These are phyloP conservation scores for Clitarchus hookeri DNA, from an alignment of 2,888 invertebrate species.

Conservation along the genomic window DNA sequence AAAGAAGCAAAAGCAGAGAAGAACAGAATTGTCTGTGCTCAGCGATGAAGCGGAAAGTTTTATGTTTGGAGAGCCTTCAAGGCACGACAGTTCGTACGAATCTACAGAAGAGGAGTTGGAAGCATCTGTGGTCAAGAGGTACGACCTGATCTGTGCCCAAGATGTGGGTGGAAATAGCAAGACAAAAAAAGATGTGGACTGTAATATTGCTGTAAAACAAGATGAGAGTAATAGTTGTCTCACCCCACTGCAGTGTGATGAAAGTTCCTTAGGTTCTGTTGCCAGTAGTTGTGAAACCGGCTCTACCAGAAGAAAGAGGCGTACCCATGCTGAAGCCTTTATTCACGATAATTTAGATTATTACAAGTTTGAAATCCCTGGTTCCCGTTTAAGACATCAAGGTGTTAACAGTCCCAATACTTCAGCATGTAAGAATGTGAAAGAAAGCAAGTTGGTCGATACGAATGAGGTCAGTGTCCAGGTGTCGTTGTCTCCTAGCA, in stretches of 20 bases:
- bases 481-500: conserved; percentile 11
- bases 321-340: conserved; percentile 63
- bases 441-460: conserved; percentile 37
- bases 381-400: conserved; percentile 57
- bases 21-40: conserved; percentile 67
- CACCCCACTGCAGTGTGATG: conserved; percentile 32
- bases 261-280: conserved; percentile 34
- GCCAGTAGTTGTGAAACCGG: conserved; percentile 38
- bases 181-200: conserved; percentile 18
- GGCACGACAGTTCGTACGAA: conserved; percentile 17
- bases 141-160: not conserved
- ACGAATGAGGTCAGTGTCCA: conserved; percentile 32
- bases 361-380: conserved; percentile 59
- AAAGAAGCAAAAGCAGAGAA: conserved; percentile 28
- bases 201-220: conserved; percentile 15
- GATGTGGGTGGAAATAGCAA: conserved; percentile 21
- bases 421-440: not conserved
- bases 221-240: not conserved
- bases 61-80: conserved; percentile 69
- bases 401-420: conserved; percentile 28
- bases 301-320: conserved; percentile 52
- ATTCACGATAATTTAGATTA: conserved; percentile 64
- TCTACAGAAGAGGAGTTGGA: conserved; percentile 26
- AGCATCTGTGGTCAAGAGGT: conserved; percentile 22
- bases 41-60: conserved; percentile 88